Evolutionary conservation across 2,113 vertebrate species (phyloP).

Genomic region (Megaceryle maxima): DNA sequence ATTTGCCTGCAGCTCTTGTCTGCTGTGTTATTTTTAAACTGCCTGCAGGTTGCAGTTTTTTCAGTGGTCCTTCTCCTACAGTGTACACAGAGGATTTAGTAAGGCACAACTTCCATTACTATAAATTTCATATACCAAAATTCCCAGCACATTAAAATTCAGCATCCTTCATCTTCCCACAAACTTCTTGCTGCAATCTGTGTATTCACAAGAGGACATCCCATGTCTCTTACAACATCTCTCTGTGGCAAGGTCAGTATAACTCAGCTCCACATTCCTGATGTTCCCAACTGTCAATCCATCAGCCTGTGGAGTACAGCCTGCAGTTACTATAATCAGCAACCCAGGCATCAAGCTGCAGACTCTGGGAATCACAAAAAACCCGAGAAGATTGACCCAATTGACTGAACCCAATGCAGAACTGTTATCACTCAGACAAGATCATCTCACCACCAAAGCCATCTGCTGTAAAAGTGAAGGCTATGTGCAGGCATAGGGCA

Average conservation of each 20-base stretch:
- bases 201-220: neutral
- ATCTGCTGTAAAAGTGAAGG: neutral
- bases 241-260: neutral
- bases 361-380: neutral
- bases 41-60: conserved; percentile 63
- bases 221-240: neutral
- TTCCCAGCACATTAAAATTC: neutral
- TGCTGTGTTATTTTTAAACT: conserved; percentile 67
- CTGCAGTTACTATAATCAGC: neutral
- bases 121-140: neutral
- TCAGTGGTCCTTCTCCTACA: conserved; percentile 7
- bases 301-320: neutral
- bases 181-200: neutral
- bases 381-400: neutral
- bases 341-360: neutral
- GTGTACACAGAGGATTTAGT: neutral
- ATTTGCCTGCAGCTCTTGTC: conserved; percentile 60
- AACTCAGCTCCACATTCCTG: neutral
- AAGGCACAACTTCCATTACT: neutral
- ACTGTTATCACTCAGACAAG: fast-evolving
- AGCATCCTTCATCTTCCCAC: neutral
- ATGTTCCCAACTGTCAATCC: neutral
- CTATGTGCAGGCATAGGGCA: neutral
- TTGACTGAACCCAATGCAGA: neutral
- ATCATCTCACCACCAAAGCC: neutral